These are phyloP conservation scores for Drosophila albomicans DNA, from an alignment of 1,140 invertebrate genomes.

Conservation along the genomic window DNA sequence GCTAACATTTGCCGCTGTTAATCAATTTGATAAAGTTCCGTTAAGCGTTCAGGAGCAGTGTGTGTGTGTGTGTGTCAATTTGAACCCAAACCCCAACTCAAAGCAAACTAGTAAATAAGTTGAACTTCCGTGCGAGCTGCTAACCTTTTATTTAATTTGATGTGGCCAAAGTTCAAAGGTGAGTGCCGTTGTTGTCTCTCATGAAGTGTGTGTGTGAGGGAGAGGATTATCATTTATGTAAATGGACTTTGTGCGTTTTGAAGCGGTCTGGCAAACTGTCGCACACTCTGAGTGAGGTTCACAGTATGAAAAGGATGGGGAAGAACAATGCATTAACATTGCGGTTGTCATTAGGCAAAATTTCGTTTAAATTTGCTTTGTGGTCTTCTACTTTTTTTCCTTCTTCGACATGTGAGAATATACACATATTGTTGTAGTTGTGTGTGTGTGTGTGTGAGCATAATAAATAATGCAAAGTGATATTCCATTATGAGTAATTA, in stretches of 20 bases:
- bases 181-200: conserved; percentile 19
- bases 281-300: not conserved
- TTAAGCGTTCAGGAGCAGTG: conserved; percentile 1
- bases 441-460: no score
- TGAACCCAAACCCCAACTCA: not conserved
- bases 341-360: conserved; percentile 35
- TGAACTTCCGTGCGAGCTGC: conserved; percentile 19
- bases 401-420: not conserved
- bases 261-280: conserved; percentile 32
- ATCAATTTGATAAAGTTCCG: not conserved
- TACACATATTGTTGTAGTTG: not conserved
- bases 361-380: conserved; percentile 65
- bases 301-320: not conserved
- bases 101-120: no score
- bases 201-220: conserved; percentile 1
- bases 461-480: conserved; percentile 36
- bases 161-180: conserved; percentile 74
- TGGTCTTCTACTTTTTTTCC: conserved; percentile 15
- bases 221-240: conserved; percentile 68
- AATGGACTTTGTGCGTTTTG: conserved; percentile 62
- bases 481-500: conserved; percentile 44
- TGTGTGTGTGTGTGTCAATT: not conserved
- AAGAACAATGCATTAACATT: conserved; percentile 50
- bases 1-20: not conserved
- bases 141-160: conserved; percentile 77